Percentiles rank a stretch among this genome's conserved stretches.
Conservation (phyloP, 2,888 invertebrate species). For the Pterobdella sp. region DNA sequence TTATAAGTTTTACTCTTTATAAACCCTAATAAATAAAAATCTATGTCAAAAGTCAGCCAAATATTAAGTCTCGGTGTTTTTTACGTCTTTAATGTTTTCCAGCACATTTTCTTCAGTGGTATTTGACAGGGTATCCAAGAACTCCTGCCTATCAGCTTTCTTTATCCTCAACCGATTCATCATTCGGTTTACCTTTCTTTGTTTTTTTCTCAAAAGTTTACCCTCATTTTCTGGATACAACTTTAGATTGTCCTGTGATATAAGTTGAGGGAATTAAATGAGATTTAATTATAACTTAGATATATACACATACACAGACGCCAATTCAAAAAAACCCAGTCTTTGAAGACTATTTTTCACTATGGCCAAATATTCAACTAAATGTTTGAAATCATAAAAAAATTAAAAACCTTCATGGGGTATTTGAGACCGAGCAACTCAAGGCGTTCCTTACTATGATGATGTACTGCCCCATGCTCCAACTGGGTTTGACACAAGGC, state of each 20-base stretch:
- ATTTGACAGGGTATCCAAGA: too few species aligned
- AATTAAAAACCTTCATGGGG: slow-evolving; percentile 46
- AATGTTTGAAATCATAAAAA: too few species aligned
- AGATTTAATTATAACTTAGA: too few species aligned
- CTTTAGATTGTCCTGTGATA: slow-evolving; percentile 23
- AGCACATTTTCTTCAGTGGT: too few species aligned
- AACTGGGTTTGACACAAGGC: slow-evolving; percentile 77
- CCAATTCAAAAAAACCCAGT: too few species aligned
- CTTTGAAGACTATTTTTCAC: not conserved
- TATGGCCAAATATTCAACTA: not conserved
- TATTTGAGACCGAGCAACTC: slow-evolving; percentile 53
- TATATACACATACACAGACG: too few species aligned
- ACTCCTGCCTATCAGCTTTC: not conserved
- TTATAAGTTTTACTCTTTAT: too few species aligned
- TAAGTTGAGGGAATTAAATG: too few species aligned
- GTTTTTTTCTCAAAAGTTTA: not conserved
- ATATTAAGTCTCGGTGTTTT: too few species aligned
- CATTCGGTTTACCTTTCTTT: not conserved
- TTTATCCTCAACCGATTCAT: slow-evolving; percentile 10
- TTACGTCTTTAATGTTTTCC: too few species aligned
- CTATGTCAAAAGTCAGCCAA: too few species aligned
- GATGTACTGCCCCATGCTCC: slow-evolving; percentile 81
- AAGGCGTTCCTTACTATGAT: slow-evolving; percentile 82
- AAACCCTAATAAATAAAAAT: too few species aligned
- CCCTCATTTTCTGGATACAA: not conserved